These are phyloP conservation scores for Anthoscopus minutus DNA, from an alignment of 2,113 vertebrate species.

Conservation along the genomic window DNA sequence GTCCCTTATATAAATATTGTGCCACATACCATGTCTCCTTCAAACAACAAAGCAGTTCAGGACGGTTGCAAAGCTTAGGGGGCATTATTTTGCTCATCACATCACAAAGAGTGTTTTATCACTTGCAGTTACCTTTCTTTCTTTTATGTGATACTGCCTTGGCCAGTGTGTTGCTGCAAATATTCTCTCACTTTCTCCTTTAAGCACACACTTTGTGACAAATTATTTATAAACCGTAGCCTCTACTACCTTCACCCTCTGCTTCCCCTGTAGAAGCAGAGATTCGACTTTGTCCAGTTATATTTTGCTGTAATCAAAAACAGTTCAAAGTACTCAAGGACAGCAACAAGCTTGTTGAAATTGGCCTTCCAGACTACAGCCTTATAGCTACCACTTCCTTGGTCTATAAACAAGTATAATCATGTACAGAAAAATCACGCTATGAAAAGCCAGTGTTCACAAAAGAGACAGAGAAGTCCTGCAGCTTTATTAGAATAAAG, in stretches of 20 bases:
- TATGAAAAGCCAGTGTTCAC: background rate
- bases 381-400: fast-evolving
- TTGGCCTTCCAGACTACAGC: background rate
- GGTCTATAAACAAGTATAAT: background rate
- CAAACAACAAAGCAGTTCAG: background rate
- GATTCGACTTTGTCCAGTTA: background rate
- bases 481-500: background rate
- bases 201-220: background rate
- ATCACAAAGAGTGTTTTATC: background rate
- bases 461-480: too few species aligned
- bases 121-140: background rate
- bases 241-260: background rate
- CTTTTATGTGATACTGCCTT: background rate
- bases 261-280: background rate
- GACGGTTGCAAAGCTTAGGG: background rate
- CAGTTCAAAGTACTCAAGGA: background rate
- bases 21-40: background rate
- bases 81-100: background rate
- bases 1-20: background rate
- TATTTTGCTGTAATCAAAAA: background rate
- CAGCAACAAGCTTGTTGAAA: background rate
- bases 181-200: background rate
- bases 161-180: background rate
- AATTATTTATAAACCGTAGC: background rate
- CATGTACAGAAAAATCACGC: fast-evolving